phyloP scores from a whole-genome alignment of 1,140 invertebrate species.

The Yoshiicerus persimilis region DNA sequence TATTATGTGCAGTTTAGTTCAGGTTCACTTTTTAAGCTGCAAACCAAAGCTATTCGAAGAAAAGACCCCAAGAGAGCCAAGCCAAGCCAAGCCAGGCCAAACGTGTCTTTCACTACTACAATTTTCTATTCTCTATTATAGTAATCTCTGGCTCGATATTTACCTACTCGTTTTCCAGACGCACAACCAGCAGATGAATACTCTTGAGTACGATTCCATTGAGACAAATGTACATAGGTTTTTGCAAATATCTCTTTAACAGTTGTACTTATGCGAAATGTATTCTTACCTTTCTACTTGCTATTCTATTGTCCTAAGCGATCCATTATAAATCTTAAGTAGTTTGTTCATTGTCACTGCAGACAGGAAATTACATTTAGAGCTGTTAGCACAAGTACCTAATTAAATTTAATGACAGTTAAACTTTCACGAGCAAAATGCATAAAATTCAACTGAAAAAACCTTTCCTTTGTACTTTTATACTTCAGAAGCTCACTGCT shows the following conservation, averaged over 20 bases:
- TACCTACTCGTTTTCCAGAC: neutral
- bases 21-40: neutral
- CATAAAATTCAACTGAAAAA: neutral
- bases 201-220: neutral
- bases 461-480: neutral
- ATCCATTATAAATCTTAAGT: neutral
- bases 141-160: neutral
- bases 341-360: constrained; percentile 2
- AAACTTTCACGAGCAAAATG: neutral
- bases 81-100: too few species aligned
- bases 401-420: constrained; percentile 16
- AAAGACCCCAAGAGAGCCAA: neutral
- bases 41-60: neutral
- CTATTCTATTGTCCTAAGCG: neutral
- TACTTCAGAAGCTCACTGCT: neutral
- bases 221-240: neutral
- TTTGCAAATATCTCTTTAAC: neutral
- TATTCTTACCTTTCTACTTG: neutral
- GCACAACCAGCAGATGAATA: neutral
- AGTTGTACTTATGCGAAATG: neutral
- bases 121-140: neutral
- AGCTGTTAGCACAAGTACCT: neutral
- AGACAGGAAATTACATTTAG: neutral
- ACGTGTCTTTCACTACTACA: neutral
- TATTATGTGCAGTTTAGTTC: neutral